A percentile compares a stretch with the other conserved stretches of the same genome.
Conservation (phyloP, 2,888 invertebrate genomes). For the Ecdyonurus torrentis region DNA sequence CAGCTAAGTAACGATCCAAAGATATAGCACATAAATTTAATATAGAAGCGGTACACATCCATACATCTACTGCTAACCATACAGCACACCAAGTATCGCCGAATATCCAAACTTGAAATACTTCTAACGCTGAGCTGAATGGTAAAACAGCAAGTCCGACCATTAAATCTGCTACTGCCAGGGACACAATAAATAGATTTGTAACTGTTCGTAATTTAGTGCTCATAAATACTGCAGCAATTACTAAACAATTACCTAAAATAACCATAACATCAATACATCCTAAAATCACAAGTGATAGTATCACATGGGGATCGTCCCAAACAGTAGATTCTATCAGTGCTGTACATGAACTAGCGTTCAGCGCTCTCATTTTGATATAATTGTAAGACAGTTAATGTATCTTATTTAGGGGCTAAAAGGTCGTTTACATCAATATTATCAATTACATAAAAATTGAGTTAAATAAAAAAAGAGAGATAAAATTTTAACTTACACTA, state of each 20-base stretch:
- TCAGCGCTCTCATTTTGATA: constrained; percentile 33
- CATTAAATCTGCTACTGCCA: constrained; percentile 88
- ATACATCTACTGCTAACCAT: constrained; percentile 95
- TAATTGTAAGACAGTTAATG: too few species aligned
- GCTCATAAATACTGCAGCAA: constrained; percentile 79
- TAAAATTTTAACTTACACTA: too few species aligned
- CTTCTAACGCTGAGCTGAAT: constrained; percentile 89
- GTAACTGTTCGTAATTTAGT: constrained; percentile 88
- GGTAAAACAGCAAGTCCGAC: constrained; percentile 93
- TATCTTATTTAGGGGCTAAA: too few species aligned
- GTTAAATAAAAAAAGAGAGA: too few species aligned
- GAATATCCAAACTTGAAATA: constrained; percentile 93
- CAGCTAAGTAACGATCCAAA: constrained; percentile 88
- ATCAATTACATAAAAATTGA: too few species aligned
- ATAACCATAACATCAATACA: constrained; percentile 80
- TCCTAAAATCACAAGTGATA: constrained; percentile 58
- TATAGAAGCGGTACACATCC: constrained; percentile 98
- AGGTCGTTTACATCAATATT: too few species aligned
- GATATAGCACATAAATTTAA: constrained; percentile 92
- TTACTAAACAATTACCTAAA: constrained; percentile 80
- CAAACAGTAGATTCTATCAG: constrained; percentile 64
- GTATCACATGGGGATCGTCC: constrained; percentile 60
- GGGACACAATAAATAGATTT: constrained; percentile 90
- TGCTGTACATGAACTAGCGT: constrained; percentile 66
- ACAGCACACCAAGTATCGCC: constrained; percentile 91